These are phyloP conservation scores for Rhyacophila brunnea DNA, from an alignment of 1,140 invertebrate genomes.

Conservation along the genomic window DNA sequence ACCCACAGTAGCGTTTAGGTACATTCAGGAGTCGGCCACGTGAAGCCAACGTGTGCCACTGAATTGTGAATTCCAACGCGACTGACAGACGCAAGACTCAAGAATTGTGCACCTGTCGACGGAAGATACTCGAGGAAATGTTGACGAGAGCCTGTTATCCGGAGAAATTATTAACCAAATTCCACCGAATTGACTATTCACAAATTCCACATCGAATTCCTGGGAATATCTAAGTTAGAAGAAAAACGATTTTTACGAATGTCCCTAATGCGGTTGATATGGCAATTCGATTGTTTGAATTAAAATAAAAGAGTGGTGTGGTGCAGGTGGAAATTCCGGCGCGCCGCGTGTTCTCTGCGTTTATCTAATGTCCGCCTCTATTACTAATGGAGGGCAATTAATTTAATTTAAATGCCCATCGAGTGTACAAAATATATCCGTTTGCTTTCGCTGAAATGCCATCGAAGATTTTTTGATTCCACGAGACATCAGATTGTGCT, in stretches of 20 bases:
- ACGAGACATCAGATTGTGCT: no score
- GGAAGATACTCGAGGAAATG: neutral
- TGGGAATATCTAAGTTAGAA: slow-evolving; percentile 34
- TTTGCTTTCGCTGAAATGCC: no score
- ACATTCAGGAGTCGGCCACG: neutral
- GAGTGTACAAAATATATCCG: no score
- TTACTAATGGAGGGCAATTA: slow-evolving; percentile 26
- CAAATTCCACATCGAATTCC: slow-evolving; percentile 31
- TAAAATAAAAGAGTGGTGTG: slow-evolving; percentile 10
- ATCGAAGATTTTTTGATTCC: no score
- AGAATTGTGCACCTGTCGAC: slow-evolving; percentile 25
- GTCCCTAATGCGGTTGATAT: neutral
- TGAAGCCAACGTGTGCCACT: slow-evolving; percentile 28
- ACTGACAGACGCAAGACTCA: neutral
- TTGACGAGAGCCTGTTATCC: slow-evolving; percentile 12
- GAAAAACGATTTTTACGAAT: slow-evolving; percentile 22
- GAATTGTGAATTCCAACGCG: slow-evolving; percentile 5
- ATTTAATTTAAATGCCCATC: slow-evolving; percentile 13
- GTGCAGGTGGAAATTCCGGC: slow-evolving; percentile 34
- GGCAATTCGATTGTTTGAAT: slow-evolving; percentile 18
- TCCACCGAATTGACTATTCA: slow-evolving; percentile 20
- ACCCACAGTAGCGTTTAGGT: no score
- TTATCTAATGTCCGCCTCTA: slow-evolving; percentile 6
- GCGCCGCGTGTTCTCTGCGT: slow-evolving; percentile 24
- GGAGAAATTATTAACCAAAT: slow-evolving; percentile 22